Base-by-base conservation (phyloP, 2,797 vertebrate species). In the Pantherophis alleghaniensis region DNA sequence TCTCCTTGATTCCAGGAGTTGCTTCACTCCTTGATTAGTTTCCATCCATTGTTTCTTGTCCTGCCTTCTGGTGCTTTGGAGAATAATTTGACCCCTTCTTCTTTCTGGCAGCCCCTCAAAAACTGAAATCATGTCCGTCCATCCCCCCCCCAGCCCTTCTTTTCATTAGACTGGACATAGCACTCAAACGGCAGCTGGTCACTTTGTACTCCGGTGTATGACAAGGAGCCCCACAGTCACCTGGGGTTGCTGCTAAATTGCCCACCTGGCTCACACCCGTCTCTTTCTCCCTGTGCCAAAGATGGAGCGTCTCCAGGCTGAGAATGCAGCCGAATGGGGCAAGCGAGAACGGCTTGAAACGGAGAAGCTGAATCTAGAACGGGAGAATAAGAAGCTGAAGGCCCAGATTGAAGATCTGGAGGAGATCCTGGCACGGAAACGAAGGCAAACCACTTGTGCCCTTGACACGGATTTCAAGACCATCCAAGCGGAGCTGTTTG, bases 281-380 rank as follows among this genome's bases (percentile, higher is more conserved):
- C 2, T 0, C 2, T 42, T 69, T 87, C 47, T 22, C 5, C 22
- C 57, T 88, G 61, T 55, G 69, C 86, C 55, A 12, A 97, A 99
- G 99, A 99, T 99, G 99, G 99, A 99, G 97, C 96, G 98, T 91
- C 98, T 99, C 94, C 99, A 99, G 97, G 99, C 99, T 0, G 99
- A 99, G 97, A 99, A 99, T 0, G 99, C 99, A 0, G 98, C 99
- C 0, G 99, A 99, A 97, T 99, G 99, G 99, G 99, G 99, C 53
- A 98, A 99, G 56, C 97, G 99, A 11, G 99, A 99, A 97, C 98
- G 99, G 2, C 96, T 99, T 95, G 99, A 99, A 97, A 99, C 99
- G 0, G 99, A 99, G 96, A 99, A 99, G 95, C 98, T 99, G 94
- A 99, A 98, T 90, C 97, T 99, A 93, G 99, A 99, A 96, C 95